Base-by-base conservation (phyloP, 1,140 invertebrate genomes). In the Pseudomyrmex cubaensis region DNA sequence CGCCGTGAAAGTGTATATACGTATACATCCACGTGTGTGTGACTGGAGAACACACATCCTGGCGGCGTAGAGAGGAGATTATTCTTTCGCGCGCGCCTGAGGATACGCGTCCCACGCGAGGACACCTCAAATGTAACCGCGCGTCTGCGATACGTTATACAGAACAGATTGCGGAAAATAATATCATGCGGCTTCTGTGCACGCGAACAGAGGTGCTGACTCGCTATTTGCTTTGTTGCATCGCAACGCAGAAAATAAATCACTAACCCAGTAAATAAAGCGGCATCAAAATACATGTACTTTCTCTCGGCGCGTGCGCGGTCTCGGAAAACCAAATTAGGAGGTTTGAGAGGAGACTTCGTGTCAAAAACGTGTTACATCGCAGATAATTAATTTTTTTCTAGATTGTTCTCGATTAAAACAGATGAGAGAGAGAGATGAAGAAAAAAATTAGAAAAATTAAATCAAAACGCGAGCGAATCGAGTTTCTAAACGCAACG, bases 1-100 rank as follows among this genome's bases (percentile, higher is more conserved):
- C 61, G 50, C 17, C 67, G 86, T 86, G 89, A 90, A 90, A 90
- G 86, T 84, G 67, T 75, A 63, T 78, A 59, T 59, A 73, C 3
- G 59, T 57, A 35, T 7, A 35, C 0, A 7, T 35, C 0, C 2
- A 35, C 5, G 0, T 1, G 35, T 7, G 44, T 63, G 50, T 59
- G 56, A 73, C 56, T 82, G 44, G 17, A 61, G 57, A 66, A 20
- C 46, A 88, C 70, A 82, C 64, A 82, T 84, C 62, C 44, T 59
- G 50, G 15, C 44, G 3, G 25, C n/a, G 0, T 35, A 35, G 35
- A 50, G 17, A 50, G 17, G 22, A 17, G 9, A 57, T 57, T 78
- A 54, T 70, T 67, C 22, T 62, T 72, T 69, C 25, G 15, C 12
- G 35, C 13, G 22, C 52, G 3, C 2, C 8, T 12, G 0, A 1